These are phyloP conservation scores for Oenanthe oenanthe DNA, from an alignment of 2,113 vertebrate species.

Conservation along the genomic window DNA sequence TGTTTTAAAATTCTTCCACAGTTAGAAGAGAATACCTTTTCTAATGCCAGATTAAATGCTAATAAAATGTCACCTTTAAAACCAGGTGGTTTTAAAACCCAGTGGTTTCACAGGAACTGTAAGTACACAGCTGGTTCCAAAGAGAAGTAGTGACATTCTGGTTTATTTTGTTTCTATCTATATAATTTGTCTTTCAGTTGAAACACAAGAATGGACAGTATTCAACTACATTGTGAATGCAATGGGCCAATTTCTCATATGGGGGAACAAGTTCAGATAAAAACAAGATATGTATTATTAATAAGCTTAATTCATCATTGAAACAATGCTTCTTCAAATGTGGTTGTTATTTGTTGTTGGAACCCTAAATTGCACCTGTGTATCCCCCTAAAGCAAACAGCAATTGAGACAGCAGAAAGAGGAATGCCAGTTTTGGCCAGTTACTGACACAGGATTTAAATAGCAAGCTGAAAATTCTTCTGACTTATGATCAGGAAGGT, in stretches of 20 bases:
- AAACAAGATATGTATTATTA: background rate
- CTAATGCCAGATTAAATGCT: background rate
- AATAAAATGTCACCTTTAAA: background rate
- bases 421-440: background rate
- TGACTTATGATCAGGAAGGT: background rate
- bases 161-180: background rate
- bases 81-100: background rate
- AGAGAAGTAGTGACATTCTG: background rate
- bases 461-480: background rate
- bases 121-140: background rate
- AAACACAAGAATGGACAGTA: background rate
- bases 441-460: background rate
- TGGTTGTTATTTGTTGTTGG: background rate
- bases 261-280: background rate
- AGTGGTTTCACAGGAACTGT: background rate
- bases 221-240: background rate
- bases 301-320: background rate
- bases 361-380: background rate
- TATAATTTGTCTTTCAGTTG: background rate
- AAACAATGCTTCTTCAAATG: background rate
- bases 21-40: background rate
- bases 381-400: background rate
- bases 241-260: background rate
- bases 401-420: background rate
- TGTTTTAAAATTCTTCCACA: background rate